Evolutionary conservation across 2,797 vertebrate species (phyloP), one percentile per base, ranked within the genome.

Genomic region (Neosilurus mollespiculum): DNA sequence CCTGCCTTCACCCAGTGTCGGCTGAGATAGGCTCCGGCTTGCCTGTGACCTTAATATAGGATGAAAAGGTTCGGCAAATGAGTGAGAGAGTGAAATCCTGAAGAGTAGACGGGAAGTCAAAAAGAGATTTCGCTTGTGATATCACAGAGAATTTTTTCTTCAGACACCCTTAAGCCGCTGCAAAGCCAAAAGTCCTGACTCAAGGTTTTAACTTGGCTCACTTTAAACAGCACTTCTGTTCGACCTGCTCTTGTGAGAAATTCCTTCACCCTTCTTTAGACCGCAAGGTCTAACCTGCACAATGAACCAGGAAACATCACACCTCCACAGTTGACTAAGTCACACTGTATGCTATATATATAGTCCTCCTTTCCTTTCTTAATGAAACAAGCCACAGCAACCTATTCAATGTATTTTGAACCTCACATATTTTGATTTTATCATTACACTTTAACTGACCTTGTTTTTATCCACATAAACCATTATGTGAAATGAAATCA

Each of bases 161-260:
- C 12, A 37, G 18, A 22, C 43, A 76, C 56, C 61, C 20, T 83
- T 56, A 71, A 81, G 82, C 84, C 81, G 80, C 49, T 86, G 82
- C 81, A 88, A 88, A 82, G 78, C 83, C 84, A 88, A 83, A 81
- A 87, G 86, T 87, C 84, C 82, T 71, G 81, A 86, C 70, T 71
- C 51, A 34, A 53, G 84, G 71, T 85, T 87, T 86, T 72, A 78
- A 11, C 84, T 84, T 78, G 80, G 85, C 69, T 86, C 71, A 56
- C 64, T 66, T 81, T 75, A 66, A 79, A n/a, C 80, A 24, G 15
- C 73, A 64, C 84, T 82, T 80, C 85, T 84, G 72, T 84, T 64
- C 78, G 86, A 73, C 82, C 73, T 67, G 81, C 62, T 83, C 67
- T 73, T 75, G 71, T 86, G 66, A 86, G 82, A 84, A 86, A 88